Evolutionary conservation across 2,888 invertebrate genomes (phyloP), one percentile per base, ranked within the genome.

Genomic region (Leucoma salicis): DNA sequence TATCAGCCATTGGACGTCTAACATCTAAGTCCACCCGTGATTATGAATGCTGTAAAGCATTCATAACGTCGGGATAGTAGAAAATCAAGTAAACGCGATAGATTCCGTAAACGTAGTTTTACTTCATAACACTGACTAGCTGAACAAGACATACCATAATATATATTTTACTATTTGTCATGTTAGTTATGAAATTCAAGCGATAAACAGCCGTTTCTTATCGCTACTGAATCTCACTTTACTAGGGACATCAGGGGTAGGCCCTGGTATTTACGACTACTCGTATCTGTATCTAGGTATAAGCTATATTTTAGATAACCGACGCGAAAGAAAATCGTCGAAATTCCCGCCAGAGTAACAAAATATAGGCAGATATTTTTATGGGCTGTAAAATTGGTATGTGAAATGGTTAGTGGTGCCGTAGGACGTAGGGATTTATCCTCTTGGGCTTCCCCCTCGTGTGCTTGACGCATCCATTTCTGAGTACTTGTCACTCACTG

Each of bases 301-400:
- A 53, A 44, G 39, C 29, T 50, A n/a, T n/a, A n/a, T n/a, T n/a
- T n/a, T n/a, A 49, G 39, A 41, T 33, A 48, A 42, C 50, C 53
- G 53, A 63, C 54, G 57, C 58, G 60, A 66, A 70, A 67, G 61
- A 65, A 64, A 74, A 69, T 59, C 58, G 52, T 53, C 60, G 60
- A 65, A 66, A 73, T 67, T 67, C 58, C 62, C 62, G 46, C 55
- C 53, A 54, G 53, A 55, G 56, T 64, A 68, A 74, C 21, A 77
- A 78, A 79, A 78, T 70, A 70, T 68, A 65, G 63, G 61, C 58
- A 60, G 63, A 70, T 72, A 71, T 78, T 77, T 81, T 82, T 77
- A 81, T 70, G 69, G 66, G 55, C 72, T 67, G 74, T 79, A 78
- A 79, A 78, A 72, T 61, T 63, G 58, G 69, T 66, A 66, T 69